Evolutionary conservation across 2,797 vertebrate genomes (phyloP).

Genomic region (Crypturellus tataupa): DNA sequence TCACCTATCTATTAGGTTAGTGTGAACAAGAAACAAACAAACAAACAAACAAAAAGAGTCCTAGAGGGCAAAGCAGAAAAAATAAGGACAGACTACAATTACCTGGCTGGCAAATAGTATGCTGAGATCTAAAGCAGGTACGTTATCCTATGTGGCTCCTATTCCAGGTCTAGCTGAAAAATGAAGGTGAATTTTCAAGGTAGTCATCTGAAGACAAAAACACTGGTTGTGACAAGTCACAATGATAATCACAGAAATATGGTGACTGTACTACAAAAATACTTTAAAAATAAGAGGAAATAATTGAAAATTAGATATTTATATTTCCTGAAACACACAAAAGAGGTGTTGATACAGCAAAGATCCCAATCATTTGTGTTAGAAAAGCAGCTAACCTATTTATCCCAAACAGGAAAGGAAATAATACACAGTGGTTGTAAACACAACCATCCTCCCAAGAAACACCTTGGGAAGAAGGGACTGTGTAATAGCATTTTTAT

Average conservation of each 20-base stretch:
- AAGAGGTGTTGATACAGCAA: not conserved
- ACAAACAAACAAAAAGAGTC: not conserved
- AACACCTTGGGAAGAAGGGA: not conserved
- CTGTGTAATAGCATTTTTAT: not conserved
- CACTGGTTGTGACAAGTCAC: no score
- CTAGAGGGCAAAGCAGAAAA: not conserved
- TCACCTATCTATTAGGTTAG: slow-evolving; percentile 10
- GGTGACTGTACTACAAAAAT: not conserved
- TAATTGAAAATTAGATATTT: not conserved
- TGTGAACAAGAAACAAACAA: not conserved
- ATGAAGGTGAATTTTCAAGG: not conserved
- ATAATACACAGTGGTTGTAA: not conserved
- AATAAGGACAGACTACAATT: not conserved
- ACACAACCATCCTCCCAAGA: not conserved
- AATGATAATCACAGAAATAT: not conserved
- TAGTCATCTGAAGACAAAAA: not conserved
- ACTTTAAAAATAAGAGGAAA: not conserved
- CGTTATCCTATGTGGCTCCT: not conserved
- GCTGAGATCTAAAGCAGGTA: not conserved
- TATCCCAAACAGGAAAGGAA: not conserved
- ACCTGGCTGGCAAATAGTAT: not conserved
- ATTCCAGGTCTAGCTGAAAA: not conserved
- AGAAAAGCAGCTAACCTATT: not conserved
- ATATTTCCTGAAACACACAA: not conserved
- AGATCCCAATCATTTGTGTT: not conserved